Evolutionary conservation across 2,113 vertebrate genomes (phyloP), one percentile per base, ranked within the genome.

Genomic region (Hipposideros armiger): DNA sequence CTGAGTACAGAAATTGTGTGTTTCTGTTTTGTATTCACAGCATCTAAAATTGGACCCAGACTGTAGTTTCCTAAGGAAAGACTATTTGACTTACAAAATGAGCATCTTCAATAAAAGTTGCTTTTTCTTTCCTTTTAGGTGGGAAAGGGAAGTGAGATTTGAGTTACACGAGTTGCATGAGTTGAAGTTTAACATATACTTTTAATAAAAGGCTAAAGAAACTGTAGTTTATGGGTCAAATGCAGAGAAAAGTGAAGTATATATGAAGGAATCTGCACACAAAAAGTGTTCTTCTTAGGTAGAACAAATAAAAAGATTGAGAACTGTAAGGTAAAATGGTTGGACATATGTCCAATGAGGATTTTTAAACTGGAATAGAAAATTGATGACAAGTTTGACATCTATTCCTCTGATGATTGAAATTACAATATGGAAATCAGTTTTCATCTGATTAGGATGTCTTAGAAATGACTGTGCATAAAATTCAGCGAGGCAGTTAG

Each of bases 401-500:
- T 42, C 24, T 40, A 40, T 19, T 36, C 13, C 22, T 83, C 32
- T 87, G 42, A 86, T 85, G 28, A 76, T 62, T 94, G 84, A 66
- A 89, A 78, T 81, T 72, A 47, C 47, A 87, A 80, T 70, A 62
- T 20, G 36, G 26, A 17, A 78, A 69, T 83, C 36, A 9, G 83
- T 86, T 82, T 54, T 77, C 92, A 96, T 78, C 24, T 83, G 73
- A 77, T 67, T 69, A 87, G 13, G 9, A n/a, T 73, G 73, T 69
- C 36, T 90, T 74, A 81, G 22, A 94, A 77, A 64, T 36, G 28
- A 76, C 4, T 17, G 4, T 91, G 19, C 60, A 36, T 56, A 89
- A 95, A 91, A 67, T 81, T 88, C 32, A 66, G 32, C 62, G 73
- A n/a, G 85, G 24, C 90, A 91, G 50, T 19, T 47, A 87, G 1